phyloP scores from a whole-genome alignment of 2,113 vertebrate species.

The Siphamia tubifer region DNA sequence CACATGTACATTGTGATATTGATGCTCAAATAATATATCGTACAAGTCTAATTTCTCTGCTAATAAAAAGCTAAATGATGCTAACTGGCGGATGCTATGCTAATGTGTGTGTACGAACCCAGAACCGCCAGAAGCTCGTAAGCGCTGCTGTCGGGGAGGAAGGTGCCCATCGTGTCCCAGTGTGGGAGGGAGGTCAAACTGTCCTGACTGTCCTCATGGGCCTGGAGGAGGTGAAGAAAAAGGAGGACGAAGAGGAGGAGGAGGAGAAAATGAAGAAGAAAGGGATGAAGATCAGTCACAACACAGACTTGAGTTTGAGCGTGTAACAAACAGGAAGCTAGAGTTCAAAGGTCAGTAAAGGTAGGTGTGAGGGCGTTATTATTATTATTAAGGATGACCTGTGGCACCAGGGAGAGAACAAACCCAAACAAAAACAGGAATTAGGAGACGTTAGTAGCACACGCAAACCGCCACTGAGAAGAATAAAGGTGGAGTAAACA shows the following conservation, averaged over 20 bases:
- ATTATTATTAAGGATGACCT: neutral
- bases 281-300: neutral
- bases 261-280: neutral
- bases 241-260: neutral
- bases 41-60: no score
- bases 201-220: conserved; percentile 94
- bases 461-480: neutral
- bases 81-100: no score
- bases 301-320: neutral
- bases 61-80: no score
- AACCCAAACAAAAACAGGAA: neutral
- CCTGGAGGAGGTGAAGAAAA: conserved; percentile 75
- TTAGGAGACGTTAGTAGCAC: neutral
- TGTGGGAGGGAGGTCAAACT: conserved; percentile 87
- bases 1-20: no score
- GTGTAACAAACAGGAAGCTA: conserved; percentile 11
- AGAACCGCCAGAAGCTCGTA: conserved; percentile 91
- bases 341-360: neutral
- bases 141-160: conserved; percentile 87
- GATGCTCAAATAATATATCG: no score
- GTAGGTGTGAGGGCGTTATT: neutral
- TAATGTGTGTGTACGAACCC: conserved; percentile 78
- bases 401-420: neutral
- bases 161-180: conserved; percentile 90
- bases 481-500: neutral